Conservation (phyloP, 2,113 vertebrate genomes). For the Syngnathus scovelli region DNA sequence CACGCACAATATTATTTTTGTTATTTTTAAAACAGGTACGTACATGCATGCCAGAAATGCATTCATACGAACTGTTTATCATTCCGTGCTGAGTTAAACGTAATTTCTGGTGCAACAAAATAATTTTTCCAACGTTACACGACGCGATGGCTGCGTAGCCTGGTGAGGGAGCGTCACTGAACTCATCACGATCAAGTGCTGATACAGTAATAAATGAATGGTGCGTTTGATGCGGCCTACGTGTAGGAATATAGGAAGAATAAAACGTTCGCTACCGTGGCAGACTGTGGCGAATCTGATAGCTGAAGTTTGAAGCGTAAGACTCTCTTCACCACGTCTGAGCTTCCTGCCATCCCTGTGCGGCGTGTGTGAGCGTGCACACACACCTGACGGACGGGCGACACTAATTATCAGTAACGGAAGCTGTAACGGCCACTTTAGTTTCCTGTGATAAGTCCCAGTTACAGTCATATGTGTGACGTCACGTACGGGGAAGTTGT, state of each 20-base stretch:
- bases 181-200: not conserved
- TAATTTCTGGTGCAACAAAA: not conserved
- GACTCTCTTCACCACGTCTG: constrained; percentile 51
- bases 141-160: not conserved
- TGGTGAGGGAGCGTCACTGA: not conserved
- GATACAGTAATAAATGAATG: not conserved
- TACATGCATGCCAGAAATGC: too few relatives aligned
- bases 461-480: not conserved
- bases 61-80: too few relatives aligned
- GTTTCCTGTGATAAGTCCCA: not conserved
- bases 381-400: constrained; percentile 45
- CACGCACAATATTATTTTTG: too few relatives aligned
- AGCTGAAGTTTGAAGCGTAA: constrained; percentile 67
- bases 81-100: not conserved
- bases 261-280: constrained; percentile 59
- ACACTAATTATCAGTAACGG: constrained; percentile 56
- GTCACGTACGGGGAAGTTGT: not conserved
- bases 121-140: too few relatives aligned
- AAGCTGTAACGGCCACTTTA: constrained; percentile 1
- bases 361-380: constrained; percentile 38
- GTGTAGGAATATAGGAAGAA: not conserved
- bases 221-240: not conserved
- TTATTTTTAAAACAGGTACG: too few relatives aligned
- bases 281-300: constrained; percentile 37
- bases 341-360: constrained; percentile 59